Evolutionary conservation across 2,113 vertebrate species (phyloP), one percentile per base, ranked within the genome.

Genomic region (Furnarius figulus): DNA sequence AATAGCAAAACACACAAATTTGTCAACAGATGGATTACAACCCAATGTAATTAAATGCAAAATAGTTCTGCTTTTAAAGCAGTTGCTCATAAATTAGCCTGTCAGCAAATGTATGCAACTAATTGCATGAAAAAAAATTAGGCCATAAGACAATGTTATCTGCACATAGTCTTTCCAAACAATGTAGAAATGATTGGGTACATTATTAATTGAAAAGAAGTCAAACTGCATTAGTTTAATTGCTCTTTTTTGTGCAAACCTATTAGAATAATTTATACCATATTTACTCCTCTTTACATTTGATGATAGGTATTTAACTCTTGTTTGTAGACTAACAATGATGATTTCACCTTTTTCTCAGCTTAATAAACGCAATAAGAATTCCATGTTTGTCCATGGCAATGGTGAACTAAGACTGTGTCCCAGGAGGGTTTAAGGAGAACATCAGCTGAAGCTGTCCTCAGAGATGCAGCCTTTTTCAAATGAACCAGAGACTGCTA

Each of bases 11-110:
- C 89, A 96, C 79, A 95, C 90, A 97, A 93, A 94, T 97, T 97
- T 97, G 93, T 97, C 97, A 97, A 97, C 96, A 97, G 96, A 97
- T 97, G 96, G 96, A 97, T 97, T 98, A 96, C 94, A 98, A 97
- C 93, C 88, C 95, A 95, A 93, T 58, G 85, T 95, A 95, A 97
- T 97, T 97, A 96, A 96, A 97, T 92, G 93, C 93, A 97, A 97
- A 98, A 96, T 91, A 95, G 87, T 76, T 97, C 95, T 97, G 96
- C 96, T 97, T 98, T 98, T 97, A 97, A 96, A 97, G 87, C 89
- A 89, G 95, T 96, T 97, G 92, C 92, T 96, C 92, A 96, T 97
- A 97, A 97, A 97, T 98, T 97, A 97, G 93, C 94, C 95, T 98
- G 96, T 97, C 97, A 98, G 96, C 93, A 97, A 97, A 96, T 88